Conservation (phyloP, 2,888 invertebrate species). For the Cinara cedri region DNA sequence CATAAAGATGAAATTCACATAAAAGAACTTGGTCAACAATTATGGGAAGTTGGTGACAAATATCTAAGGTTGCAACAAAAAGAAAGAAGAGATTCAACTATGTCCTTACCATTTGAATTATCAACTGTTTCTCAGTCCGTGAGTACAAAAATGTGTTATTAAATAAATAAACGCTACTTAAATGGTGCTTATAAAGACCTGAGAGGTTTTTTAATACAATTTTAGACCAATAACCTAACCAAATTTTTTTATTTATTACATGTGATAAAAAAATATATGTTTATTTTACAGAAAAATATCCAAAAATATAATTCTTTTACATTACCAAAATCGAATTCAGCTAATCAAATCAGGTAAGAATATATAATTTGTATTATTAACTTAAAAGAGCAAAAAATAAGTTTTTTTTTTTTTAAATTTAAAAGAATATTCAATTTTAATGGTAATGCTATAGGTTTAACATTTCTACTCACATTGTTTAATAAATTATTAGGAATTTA, state of each 20-base stretch:
- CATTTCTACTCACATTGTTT: too few relatives aligned
- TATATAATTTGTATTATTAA: too few relatives aligned
- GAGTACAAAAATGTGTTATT: not conserved
- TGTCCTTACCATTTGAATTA: constrained; percentile 45
- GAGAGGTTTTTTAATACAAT: not conserved
- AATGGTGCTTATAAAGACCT: not conserved
- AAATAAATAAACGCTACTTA: not conserved
- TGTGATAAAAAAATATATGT: not conserved
- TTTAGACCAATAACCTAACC: not conserved
- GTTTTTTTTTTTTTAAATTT: too few relatives aligned
- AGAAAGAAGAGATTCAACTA: constrained; percentile 63
- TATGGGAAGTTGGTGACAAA: constrained; percentile 71
- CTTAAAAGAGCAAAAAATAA: too few relatives aligned
- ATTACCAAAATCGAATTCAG: constrained; percentile 48
- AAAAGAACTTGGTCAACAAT: constrained; percentile 67
- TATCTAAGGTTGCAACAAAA: constrained; percentile 68
- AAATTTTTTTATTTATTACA: not conserved
- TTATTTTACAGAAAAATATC: constrained; percentile 10
- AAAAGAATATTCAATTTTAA: too few relatives aligned
- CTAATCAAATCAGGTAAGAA: constrained; percentile 42
- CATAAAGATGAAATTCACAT: constrained; percentile 63
- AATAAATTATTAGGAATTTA: too few relatives aligned
- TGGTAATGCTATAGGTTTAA: too few relatives aligned
- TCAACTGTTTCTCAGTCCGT: constrained; percentile 19
- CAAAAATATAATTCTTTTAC: constrained; percentile 38